Conservation (phyloP, 2,113 vertebrate genomes). For the Euleptes europaea region DNA sequence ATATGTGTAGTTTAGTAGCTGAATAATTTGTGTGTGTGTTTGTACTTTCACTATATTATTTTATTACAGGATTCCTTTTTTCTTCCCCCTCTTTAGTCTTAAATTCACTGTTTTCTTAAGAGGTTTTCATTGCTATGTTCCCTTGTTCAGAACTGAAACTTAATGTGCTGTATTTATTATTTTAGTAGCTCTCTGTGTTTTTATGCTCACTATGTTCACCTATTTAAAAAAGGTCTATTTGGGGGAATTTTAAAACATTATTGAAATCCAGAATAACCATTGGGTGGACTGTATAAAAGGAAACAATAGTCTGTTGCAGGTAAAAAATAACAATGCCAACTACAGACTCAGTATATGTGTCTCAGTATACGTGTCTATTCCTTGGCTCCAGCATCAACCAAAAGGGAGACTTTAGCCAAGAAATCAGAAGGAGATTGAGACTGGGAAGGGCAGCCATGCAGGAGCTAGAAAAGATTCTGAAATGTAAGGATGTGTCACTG, state of each 20-base stretch:
- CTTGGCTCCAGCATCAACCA: no score
- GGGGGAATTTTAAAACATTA: conserved; percentile 22
- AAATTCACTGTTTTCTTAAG: conserved; percentile 57
- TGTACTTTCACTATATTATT: conserved; percentile 62
- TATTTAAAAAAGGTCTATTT: conserved; percentile 23
- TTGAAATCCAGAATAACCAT: neutral
- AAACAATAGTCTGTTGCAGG: neutral
- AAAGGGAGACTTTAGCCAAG: no score
- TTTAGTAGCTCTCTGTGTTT: conserved; percentile 30
- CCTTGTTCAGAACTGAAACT: conserved; percentile 44
- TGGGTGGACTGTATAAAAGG: neutral
- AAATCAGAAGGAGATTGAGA: no score
- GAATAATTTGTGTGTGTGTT: conserved; percentile 71
- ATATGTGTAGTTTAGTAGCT: conserved; percentile 79
- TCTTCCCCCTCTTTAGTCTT: conserved; percentile 50
- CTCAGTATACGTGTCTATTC: no score
- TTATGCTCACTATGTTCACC: conserved; percentile 22
- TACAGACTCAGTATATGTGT: neutral
- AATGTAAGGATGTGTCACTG: no score
- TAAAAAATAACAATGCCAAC: neutral
- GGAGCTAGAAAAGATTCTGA: no score
- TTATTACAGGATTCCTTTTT: conserved; percentile 54
- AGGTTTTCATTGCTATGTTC: conserved; percentile 46
- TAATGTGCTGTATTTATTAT: conserved; percentile 49
- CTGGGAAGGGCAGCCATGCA: no score